Base-by-base conservation (phyloP, 1,140 invertebrate species). In the Neodiprion fabricii region DNA sequence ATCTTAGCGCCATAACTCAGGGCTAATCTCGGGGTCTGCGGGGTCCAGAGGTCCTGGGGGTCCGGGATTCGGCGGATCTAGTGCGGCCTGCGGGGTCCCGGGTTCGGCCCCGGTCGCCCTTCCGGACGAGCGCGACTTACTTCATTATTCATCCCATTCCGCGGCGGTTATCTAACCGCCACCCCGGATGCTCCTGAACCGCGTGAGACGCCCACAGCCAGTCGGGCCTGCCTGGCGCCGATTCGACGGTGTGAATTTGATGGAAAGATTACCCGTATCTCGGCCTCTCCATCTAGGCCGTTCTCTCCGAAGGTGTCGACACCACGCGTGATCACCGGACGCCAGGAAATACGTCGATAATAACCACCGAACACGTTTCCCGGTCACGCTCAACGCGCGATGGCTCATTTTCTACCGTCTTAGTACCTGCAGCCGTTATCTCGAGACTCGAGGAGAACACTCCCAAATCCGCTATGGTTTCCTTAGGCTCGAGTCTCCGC, bases 1-100 rank as follows among this genome's bases (percentile, higher is more conserved):
- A 89, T 88, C 86, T 87, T 83, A 84, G 85, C 83, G 80, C 85
- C 84, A 87, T 88, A 88, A 88, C 82, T 88, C 86, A 87, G 76
- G 80, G 81, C 84, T 88, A 88, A 88, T 87, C 86, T 88, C 80
- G 68, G 80, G 77, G 80, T 85, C 79, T 81, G 75, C 80, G 74
- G 78, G 75, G 80, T 85, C 79, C 81, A 74, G 78, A 75, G 50
- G n/a, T 53, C n/a, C 50, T 14, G 10, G 50, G 50, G 77, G 78
- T 80, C 78, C 75, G 75, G 76, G 76, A 79, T 78, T 77, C 79
- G 82, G 50, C 50, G 10, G 10, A 10, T 10, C 17, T 21, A 21
- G 17, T 21, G 17, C 17, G 17, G 17, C 17, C 17, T 21, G 17
- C 17, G 17, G 17, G 17, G 17, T 21, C n/a, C 50, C 50, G 50